Percentiles rank a stretch among this genome's conserved stretches.
Conservation (phyloP, 2,113 vertebrate genomes). For the Psittacula cyanocephala region DNA sequence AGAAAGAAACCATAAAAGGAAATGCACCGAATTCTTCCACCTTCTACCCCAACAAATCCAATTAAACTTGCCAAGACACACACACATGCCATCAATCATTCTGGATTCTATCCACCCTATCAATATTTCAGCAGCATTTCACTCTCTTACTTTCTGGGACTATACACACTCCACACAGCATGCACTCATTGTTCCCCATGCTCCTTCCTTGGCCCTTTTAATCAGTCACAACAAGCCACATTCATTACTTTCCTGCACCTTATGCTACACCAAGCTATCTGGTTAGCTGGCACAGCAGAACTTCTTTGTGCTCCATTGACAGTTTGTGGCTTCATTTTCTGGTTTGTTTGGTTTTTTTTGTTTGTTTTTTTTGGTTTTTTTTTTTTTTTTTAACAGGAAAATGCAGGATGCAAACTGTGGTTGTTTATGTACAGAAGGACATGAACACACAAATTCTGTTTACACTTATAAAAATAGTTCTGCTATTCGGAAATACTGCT, state of each 20-base stretch:
- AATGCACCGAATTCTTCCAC: slow-evolving; percentile 23
- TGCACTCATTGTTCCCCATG: slow-evolving; percentile 10
- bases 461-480: neutral
- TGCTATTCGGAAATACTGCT: neutral
- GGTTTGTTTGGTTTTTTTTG: too few species aligned
- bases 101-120: neutral
- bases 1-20: slow-evolving; percentile 36
- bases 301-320: neutral
- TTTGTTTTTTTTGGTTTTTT: neutral
- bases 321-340: neutral
- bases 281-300: neutral
- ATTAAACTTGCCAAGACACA: slow-evolving; percentile 59
- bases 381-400: neutral
- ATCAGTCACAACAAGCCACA: slow-evolving; percentile 32
- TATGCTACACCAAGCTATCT: neutral
- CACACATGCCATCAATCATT: slow-evolving; percentile 18
- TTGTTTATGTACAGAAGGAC: neutral
- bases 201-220: slow-evolving; percentile 15
- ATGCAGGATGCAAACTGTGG: neutral
- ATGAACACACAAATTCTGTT: neutral
- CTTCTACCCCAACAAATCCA: slow-evolving; percentile 47
- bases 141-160: slow-evolving; percentile 1
- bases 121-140: slow-evolving; percentile 64
- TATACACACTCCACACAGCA: slow-evolving; percentile 27
- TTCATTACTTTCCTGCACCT: neutral